Base-by-base conservation (phyloP, 37 sponge, comb jelly and placozoan genomes). In the Halisarca cf. caerulea region DNA sequence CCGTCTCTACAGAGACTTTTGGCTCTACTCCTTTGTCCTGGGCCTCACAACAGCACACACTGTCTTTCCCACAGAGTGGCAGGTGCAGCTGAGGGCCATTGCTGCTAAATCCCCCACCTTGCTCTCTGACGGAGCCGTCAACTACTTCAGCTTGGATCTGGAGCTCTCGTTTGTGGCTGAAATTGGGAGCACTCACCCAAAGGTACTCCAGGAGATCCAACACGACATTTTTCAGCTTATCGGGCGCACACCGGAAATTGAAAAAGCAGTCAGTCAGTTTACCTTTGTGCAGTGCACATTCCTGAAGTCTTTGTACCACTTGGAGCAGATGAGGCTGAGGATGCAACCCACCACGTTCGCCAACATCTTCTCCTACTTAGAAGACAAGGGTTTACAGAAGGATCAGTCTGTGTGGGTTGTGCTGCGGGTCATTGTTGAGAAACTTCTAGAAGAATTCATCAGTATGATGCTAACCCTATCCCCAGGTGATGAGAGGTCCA, bases 1-100 rank as follows among this genome's bases (percentile, higher is more conserved):
- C 2, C 39, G 77, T 51, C 87, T 96, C 59, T 98, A 96, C 88
- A 85, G 95, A 57, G 99, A 98, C 83, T 98, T 98, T 80, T 98
- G 99, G 99, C 85, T 96, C 82, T 91, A 92, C 80, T 92, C 94
- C 75, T 86, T 96, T 66, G 89, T 98, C 72, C 85, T 94, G 86
- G 97, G 95, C 37, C 94, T 98, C 78, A 91, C 88, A 40, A 47
- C 61, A 1, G 14, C 74, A 44, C 25, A 59, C 82, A 91, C 87
- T 38, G 69, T 91, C 36, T 91, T 86, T 54, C 95, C 95, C 0
- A 66, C 83, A 0, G 79, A 64, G 7, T 95, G 95, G 95, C 90
- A 89, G 41, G 0, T 4, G 38, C 78, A 81, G 39, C 85, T 95
- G 47, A 81, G 79, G 34, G 62, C 55, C 33, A 87, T 95, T 27